A percentile compares a stretch with the other conserved stretches of the same genome.
Evolutionary conservation across 2,797 vertebrate genomes (phyloP).

Genomic region (Malurus leucopterus): DNA sequence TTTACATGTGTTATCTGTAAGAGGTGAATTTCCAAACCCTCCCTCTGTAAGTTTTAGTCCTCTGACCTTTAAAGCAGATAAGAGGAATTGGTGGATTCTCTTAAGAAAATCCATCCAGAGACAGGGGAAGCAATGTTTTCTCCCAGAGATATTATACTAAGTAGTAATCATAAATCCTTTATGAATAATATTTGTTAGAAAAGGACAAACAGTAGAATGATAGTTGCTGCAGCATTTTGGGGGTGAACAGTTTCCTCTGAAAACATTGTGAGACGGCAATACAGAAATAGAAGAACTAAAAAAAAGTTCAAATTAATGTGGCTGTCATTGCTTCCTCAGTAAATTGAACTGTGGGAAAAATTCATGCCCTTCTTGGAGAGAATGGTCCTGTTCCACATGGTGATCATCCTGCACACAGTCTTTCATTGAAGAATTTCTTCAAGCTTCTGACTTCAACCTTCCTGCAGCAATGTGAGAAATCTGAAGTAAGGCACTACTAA

Average conservation of each 20-base stretch:
- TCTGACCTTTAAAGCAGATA: neutral
- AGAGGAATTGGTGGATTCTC: neutral
- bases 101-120: neutral
- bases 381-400: rapidly evolving
- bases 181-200: neutral
- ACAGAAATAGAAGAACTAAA: neutral
- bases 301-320: neutral
- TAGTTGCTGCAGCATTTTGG: neutral
- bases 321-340: neutral
- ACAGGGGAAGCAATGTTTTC: neutral
- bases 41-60: neutral
- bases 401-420: neutral
- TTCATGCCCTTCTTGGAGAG: neutral
- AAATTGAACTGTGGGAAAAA: neutral
- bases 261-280: neutral
- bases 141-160: neutral
- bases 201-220: neutral
- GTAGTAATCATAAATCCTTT: neutral
- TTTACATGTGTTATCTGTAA: neutral
- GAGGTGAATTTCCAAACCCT: neutral
- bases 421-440: neutral
- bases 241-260: neutral
- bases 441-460: neutral
- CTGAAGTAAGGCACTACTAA: neutral
- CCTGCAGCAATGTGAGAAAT: neutral